A percentile compares a stretch with the other conserved stretches of the same genome.
These are phyloP conservation scores for Galbula dea DNA, from an alignment of 2,113 vertebrate species.

Conservation along the genomic window DNA sequence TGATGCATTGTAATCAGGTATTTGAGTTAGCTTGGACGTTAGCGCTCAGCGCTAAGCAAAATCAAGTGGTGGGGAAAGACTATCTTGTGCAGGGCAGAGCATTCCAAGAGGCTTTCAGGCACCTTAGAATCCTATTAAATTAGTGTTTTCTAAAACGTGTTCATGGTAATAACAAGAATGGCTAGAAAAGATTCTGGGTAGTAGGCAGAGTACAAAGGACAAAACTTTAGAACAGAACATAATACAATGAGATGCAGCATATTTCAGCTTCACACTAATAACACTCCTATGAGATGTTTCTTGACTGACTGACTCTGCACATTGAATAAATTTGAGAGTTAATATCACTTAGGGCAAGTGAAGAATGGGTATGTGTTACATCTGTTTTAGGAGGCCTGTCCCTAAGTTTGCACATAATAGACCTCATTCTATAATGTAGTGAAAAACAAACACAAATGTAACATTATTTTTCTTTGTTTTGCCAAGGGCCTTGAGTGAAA, in stretches of 20 bases:
- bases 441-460: not conserved
- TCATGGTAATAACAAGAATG: not conserved
- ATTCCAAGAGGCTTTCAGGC: not conserved
- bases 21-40: not conserved
- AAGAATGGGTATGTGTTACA: not conserved
- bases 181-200: not conserved
- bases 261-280: not conserved
- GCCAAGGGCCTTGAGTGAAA: not conserved
- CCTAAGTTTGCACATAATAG: not conserved
- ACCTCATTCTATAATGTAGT: not conserved
- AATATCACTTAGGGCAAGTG: not conserved
- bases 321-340: not conserved
- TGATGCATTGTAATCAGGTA: not conserved
- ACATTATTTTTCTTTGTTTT: not conserved
- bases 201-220: not conserved
- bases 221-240: not conserved
- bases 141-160: not conserved
- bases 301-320: not conserved
- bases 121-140: not conserved
- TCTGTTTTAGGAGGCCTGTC: not conserved
- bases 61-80: not conserved
- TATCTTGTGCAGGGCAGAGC: not conserved
- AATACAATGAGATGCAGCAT: not conserved
- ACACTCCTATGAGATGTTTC: not conserved
- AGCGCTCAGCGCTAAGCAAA: not conserved